Base-by-base conservation (phyloP, 2,113 vertebrate genomes). In the Pandion haliaetus region DNA sequence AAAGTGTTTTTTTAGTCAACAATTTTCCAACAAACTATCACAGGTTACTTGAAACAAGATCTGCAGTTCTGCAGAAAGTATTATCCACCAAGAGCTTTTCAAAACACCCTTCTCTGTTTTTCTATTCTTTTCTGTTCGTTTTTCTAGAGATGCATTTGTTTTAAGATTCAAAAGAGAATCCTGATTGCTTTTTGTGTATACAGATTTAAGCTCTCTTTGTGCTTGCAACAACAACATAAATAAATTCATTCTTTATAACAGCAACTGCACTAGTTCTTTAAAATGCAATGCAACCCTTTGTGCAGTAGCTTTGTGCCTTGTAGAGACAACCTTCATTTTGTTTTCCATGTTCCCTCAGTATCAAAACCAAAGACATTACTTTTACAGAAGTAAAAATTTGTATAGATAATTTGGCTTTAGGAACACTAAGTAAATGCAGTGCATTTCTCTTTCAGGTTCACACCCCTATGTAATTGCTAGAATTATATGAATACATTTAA, bases 131-230 rank as follows among this genome's bases (percentile, higher is more conserved):
- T 79, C 88, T 79, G 17, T 63, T 82, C 42, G 44, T 88, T 95
- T 78, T 93, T 72, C 76, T 40, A 49, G 54, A 83, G 73, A 88
- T 63, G 20, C 55, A 71, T 79, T 91, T 81, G 78, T 70, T 91
- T 74, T 76, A 92, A 92, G 67, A 93, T 63, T 83, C 47, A 88
- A 94, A 95, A 94, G 80, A 86, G 73, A 94, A 92, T 89, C 23
- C 44, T 17, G 57, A 72, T 70, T 91, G 73, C 28, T 89, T 94
- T 91, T 86, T 84, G 65, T 62, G 44, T 36, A 66, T 62, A 91
- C 23, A 54, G n/a, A 87, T 95, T 95, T 88, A 78, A 92, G 77
- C 28, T 89, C 59, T 91, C 84, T 82, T 88, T 89, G 49, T 90
- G 66, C 65, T 93, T 80, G 44, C 91, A 88, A 89, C 54, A 88